phyloP scores from a whole-genome alignment of 37 sponge, comb jelly and placozoan genomes.

The Beroe ovata region DNA sequence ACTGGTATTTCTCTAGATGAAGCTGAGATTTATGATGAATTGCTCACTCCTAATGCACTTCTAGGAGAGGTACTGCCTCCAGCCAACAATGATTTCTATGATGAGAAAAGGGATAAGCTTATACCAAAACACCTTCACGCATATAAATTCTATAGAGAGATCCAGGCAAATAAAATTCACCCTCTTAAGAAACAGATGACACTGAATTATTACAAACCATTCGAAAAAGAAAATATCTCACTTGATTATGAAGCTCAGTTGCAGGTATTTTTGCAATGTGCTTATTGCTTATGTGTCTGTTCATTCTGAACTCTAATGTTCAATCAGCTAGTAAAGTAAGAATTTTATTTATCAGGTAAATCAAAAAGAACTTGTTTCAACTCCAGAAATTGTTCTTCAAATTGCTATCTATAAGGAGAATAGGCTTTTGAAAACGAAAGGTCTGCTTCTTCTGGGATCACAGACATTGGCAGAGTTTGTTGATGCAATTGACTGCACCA shows the following conservation, averaged over 20 bases:
- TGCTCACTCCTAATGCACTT: conserved; percentile 35
- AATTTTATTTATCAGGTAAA: conserved; percentile 17
- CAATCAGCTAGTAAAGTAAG: too few species aligned
- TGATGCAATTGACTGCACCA: conserved; percentile 48
- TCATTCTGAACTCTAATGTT: too few species aligned
- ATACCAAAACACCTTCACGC: conserved; percentile 61
- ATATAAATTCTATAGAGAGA: conserved; percentile 21
- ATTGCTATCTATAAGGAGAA: conserved; percentile 21
- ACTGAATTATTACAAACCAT: conserved; percentile 10
- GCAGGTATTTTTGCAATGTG: conserved; percentile 7
- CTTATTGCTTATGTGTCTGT: too few species aligned
- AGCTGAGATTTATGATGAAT: conserved; percentile 55
- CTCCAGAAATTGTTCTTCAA: conserved; percentile 38
- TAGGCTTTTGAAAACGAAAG: conserved; percentile 12
- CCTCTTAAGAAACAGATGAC: conserved; percentile 51
- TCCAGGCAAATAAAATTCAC: conserved; percentile 21
- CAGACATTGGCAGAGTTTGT: conserved; percentile 62
- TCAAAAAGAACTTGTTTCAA: conserved; percentile 13
- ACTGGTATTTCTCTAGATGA: conserved; percentile 57
- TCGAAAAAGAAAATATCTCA: conserved; percentile 25
- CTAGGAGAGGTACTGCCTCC: conserved; percentile 39
- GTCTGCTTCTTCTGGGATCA: not conserved
- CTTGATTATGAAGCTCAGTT: conserved; percentile 19
- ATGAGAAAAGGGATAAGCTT: conserved; percentile 52
- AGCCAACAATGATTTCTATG: conserved; percentile 29